A percentile compares a stretch with the other conserved stretches of the same genome.
phyloP scores from a whole-genome alignment of 2,797 vertebrate genomes.

The Tadarida brasiliensis region DNA sequence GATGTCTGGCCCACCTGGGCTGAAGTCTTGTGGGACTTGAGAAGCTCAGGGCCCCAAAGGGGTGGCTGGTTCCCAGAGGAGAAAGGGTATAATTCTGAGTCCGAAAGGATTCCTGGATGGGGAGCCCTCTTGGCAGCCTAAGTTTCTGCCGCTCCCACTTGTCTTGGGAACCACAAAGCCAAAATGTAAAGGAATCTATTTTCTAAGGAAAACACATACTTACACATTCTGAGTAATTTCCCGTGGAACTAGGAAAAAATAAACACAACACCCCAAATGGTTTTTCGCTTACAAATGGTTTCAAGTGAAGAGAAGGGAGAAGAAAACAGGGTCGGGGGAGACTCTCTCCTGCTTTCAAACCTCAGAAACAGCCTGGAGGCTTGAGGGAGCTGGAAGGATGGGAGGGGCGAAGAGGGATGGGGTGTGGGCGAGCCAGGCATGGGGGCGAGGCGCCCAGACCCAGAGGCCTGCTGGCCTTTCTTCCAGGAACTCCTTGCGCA shows the following conservation, averaged over 20 bases:
- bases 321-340: constrained; percentile 77
- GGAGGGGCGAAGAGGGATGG: background rate
- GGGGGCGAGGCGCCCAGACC: background rate
- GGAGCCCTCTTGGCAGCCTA: constrained; percentile 60
- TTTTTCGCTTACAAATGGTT: constrained; percentile 81
- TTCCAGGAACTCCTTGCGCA: background rate
- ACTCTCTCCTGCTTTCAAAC: constrained; percentile 71
- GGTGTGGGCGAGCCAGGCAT: background rate
- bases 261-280: constrained; percentile 80
- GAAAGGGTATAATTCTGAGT: constrained; percentile 26
- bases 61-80: background rate
- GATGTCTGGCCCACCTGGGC: background rate
- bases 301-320: constrained; percentile 73
- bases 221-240: constrained; percentile 84
- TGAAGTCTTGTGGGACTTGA: background rate
- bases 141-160: constrained; percentile 58
- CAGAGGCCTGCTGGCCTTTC: background rate
- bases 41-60: background rate
- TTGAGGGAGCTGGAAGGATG: background rate
- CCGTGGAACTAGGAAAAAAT: constrained; percentile 79
- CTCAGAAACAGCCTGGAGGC: constrained; percentile 73
- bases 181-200: constrained; percentile 84
- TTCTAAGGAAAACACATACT: constrained; percentile 84
- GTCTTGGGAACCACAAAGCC: constrained; percentile 81
- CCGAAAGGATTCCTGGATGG: background rate